Conservation (phyloP, 2,797 vertebrate genomes). For the Natrix natrix region DNA sequence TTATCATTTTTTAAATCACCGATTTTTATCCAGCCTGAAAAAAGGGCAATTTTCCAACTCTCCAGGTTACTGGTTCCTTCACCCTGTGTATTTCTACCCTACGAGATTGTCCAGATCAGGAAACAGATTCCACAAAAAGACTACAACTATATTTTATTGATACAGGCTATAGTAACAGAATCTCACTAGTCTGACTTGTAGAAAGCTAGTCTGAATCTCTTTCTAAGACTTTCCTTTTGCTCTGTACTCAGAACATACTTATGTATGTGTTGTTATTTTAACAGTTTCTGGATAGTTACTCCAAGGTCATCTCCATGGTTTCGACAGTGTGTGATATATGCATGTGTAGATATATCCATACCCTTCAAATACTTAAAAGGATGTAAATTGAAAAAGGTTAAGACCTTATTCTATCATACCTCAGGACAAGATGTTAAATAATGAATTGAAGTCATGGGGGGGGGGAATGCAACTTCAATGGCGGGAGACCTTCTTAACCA, state of each 20-base stretch:
- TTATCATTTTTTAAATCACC: no score
- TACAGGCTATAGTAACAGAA: background rate
- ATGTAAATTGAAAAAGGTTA: background rate
- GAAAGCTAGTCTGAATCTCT: background rate
- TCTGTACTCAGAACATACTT: background rate
- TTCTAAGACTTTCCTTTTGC: background rate
- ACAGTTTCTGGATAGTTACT: background rate
- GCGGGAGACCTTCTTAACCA: background rate
- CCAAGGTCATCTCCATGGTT: background rate
- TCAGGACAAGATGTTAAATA: background rate
- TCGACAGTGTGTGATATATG: background rate
- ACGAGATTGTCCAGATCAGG: background rate
- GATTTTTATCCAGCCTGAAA: background rate
- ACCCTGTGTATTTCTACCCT: background rate
- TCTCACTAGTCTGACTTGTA: background rate
- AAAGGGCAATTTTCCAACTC: background rate
- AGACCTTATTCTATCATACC: background rate
- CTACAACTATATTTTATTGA: background rate
- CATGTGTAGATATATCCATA: background rate
- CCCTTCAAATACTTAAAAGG: background rate
- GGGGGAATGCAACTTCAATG: background rate
- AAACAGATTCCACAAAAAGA: background rate
- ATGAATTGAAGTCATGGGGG: background rate
- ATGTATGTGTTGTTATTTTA: background rate
- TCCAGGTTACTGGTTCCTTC: background rate